Percentiles rank a stretch among this genome's conserved stretches.
Evolutionary conservation across 2,888 invertebrate genomes (phyloP).

Genomic region (Meta bourneti): DNA sequence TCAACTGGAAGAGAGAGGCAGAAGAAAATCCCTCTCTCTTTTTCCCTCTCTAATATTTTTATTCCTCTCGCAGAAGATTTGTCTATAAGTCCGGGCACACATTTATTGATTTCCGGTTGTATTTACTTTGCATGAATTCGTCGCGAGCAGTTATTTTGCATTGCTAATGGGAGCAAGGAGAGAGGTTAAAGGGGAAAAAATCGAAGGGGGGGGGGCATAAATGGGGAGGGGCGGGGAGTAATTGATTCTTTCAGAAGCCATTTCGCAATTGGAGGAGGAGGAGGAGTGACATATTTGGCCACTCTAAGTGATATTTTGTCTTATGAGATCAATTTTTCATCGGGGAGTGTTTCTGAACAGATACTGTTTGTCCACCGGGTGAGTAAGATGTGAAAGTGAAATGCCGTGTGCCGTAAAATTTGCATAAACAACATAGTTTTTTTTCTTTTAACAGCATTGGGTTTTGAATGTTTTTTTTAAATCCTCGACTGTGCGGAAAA

Average conservation of each 20-base stretch:
- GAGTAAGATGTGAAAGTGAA: neutral
- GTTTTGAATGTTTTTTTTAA: too few species aligned
- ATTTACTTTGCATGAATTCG: conserved; percentile 72
- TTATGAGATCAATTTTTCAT: conserved; percentile 15
- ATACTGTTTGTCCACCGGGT: neutral
- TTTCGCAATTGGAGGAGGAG: conserved; percentile 2
- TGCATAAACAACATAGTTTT: neutral
- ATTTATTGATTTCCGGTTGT: conserved; percentile 75
- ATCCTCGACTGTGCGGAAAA: too few species aligned
- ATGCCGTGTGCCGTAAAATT: neutral
- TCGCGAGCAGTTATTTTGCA: conserved; percentile 59
- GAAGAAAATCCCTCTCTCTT: neutral
- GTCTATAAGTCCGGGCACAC: conserved; percentile 45
- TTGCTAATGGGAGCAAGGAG: conserved; percentile 60
- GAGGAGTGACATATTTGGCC: conserved; percentile 51
- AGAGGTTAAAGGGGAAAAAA: conserved; percentile 31
- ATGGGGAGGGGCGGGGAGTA: conserved; percentile 17
- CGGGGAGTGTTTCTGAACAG: neutral
- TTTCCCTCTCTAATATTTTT: conserved; percentile 8
- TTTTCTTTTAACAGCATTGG: too few species aligned
- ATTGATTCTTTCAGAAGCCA: conserved; percentile 35
- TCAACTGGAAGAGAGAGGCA: neutral
- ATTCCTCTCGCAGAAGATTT: conserved; percentile 39
- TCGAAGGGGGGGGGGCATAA: neutral
- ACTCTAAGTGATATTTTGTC: conserved; percentile 24